These are phyloP conservation scores for Gortyna flavago DNA, from an alignment of 2,888 invertebrate genomes.

Conservation along the genomic window DNA sequence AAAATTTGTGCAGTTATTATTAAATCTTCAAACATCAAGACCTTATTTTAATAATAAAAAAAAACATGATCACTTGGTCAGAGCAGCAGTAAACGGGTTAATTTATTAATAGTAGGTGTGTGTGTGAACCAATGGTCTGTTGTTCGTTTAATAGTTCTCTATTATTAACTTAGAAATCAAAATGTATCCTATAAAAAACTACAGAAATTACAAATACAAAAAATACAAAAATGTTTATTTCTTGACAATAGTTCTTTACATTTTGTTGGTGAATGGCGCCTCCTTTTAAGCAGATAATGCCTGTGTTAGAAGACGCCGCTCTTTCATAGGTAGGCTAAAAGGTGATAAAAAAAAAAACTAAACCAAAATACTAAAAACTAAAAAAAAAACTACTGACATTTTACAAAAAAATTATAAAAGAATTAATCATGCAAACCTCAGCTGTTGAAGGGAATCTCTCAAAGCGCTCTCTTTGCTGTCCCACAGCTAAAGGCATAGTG, in stretches of 20 bases:
- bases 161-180: background rate
- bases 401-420: too few relatives aligned
- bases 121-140: background rate
- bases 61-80: background rate
- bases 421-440: constrained; percentile 83
- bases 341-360: too few relatives aligned
- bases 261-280: too few relatives aligned
- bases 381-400: constrained; percentile 71
- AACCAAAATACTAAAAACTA: too few relatives aligned
- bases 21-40: background rate
- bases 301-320: too few relatives aligned
- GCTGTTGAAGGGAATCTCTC: constrained; percentile 81
- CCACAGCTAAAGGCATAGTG: constrained; percentile 72
- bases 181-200: constrained; percentile 56
- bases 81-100: background rate
- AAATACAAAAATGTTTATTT: too few relatives aligned
- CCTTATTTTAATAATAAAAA: background rate
- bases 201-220: too few relatives aligned
- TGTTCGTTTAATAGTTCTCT: background rate
- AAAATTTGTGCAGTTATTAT: background rate
- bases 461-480: constrained; percentile 68
- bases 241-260: too few relatives aligned
- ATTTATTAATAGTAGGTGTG: background rate
- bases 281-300: too few relatives aligned
- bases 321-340: too few relatives aligned